A percentile compares a stretch with the other conserved stretches of the same genome.
These are phyloP conservation scores for Pseudomyrmex flavicornis DNA, from an alignment of 1,140 invertebrate species.

Conservation along the genomic window DNA sequence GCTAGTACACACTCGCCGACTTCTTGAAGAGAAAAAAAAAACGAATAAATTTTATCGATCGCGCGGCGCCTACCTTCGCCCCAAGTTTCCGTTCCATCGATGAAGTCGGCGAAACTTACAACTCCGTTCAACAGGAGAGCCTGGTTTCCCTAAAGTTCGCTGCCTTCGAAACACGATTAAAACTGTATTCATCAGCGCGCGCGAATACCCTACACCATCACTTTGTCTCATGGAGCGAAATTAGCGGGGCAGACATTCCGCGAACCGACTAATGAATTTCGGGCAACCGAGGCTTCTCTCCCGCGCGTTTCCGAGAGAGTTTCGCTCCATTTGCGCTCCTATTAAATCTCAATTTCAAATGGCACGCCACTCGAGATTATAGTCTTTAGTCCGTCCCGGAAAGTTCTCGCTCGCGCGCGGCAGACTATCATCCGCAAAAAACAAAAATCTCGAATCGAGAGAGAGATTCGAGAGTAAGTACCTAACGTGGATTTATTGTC, in stretches of 20 bases:
- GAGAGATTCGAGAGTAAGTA: too few species aligned
- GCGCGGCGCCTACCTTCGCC: conserved; percentile 6
- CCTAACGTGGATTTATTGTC: too few species aligned
- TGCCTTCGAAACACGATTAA: conserved; percentile 54
- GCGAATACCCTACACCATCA: not conserved
- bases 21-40: not conserved
- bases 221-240: conserved; percentile 24
- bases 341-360: conserved; percentile 58
- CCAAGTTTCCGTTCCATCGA: conserved; percentile 9
- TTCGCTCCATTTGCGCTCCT: conserved; percentile 46
- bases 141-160: conserved; percentile 28
- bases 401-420: not conserved
- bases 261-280: conserved; percentile 53
- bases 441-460: not conserved
- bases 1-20: not conserved
- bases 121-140: not conserved
- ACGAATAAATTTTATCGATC: conserved; percentile 23
- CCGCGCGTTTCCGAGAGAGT: conserved; percentile 4
- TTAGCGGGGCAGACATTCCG: conserved; percentile 55
- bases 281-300: conserved; percentile 33
- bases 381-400: not conserved
- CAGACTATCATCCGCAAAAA: conserved; percentile 10
- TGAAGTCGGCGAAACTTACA: conserved; percentile 33
- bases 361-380: conserved; percentile 36
- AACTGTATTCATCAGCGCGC: conserved; percentile 49